These are phyloP conservation scores for Drosophila tani DNA, from an alignment of 1,140 invertebrate genomes.

Conservation along the genomic window DNA sequence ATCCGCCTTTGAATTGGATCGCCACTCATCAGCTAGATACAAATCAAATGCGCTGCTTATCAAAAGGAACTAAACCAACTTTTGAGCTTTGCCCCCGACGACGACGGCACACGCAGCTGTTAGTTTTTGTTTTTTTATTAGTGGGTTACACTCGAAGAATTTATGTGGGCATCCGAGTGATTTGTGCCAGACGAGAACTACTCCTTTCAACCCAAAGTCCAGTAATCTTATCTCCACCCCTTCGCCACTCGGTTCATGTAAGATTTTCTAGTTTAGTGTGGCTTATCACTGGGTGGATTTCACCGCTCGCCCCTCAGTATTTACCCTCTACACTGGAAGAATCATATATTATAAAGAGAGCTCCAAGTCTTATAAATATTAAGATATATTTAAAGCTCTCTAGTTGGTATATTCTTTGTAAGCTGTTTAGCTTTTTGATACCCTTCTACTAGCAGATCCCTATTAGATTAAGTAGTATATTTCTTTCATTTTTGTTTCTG, in stretches of 20 bases:
- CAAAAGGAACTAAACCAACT: conserved; percentile 36
- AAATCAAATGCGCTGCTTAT: conserved; percentile 41
- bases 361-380: background rate
- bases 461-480: too few relatives aligned
- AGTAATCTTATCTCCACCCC: conserved; percentile 57
- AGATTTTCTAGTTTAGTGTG: conserved; percentile 48
- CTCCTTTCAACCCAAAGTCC: conserved; percentile 24
- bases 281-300: conserved; percentile 37
- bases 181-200: conserved; percentile 27
- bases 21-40: conserved; percentile 32
- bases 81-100: conserved; percentile 43
- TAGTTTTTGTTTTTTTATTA: conserved; percentile 19
- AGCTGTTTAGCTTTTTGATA: background rate
- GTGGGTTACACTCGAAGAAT: conserved; percentile 36
- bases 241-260: conserved; percentile 49
- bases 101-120: conserved; percentile 25
- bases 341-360: background rate
- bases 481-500: conserved; percentile 1
- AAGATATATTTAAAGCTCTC: too few relatives aligned
- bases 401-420: too few relatives aligned
- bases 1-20: conserved; percentile 20
- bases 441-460: too few relatives aligned
- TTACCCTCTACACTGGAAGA: background rate
- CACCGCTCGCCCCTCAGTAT: background rate
- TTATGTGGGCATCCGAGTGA: conserved; percentile 33